Conservation (phyloP, 2,797 vertebrate genomes). For the Australoheros facetus region DNA sequence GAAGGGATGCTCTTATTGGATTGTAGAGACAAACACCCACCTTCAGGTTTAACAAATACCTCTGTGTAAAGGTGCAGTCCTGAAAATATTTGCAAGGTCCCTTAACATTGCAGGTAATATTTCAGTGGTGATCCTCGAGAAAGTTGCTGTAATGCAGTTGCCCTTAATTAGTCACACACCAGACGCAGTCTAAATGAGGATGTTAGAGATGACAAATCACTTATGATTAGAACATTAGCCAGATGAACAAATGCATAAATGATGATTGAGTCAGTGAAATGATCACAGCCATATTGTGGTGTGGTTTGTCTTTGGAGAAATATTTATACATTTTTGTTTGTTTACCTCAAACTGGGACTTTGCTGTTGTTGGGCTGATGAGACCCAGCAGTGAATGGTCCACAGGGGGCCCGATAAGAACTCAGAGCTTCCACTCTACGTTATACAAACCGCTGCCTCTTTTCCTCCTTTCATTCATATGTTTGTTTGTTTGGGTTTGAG, state of each 20-base stretch:
- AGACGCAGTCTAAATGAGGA: constrained; percentile 62
- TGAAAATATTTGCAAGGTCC: constrained; percentile 59
- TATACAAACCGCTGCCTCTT: constrained; percentile 41
- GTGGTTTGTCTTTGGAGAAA: constrained; percentile 58
- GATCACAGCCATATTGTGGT: constrained; percentile 59
- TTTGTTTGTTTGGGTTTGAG: constrained; percentile 52
- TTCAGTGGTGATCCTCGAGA: constrained; percentile 50
- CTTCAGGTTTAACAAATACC: constrained; percentile 66
- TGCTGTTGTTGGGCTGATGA: constrained; percentile 48
- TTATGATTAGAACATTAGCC: constrained; percentile 74
- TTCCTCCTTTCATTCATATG: constrained; percentile 38
- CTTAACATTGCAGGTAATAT: constrained; percentile 62
- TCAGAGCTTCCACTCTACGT: constrained; percentile 48
- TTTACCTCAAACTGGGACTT: constrained; percentile 62
- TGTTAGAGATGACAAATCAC: constrained; percentile 74
- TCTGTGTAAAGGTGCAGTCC: constrained; percentile 59
- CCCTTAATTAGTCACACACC: constrained; percentile 69
- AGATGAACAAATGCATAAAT: constrained; percentile 79
- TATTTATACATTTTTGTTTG: constrained; percentile 70
- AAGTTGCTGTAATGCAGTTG: constrained; percentile 45
- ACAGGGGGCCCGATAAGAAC: constrained; percentile 42
- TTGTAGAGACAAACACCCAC: constrained; percentile 49
- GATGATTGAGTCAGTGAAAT: constrained; percentile 64
- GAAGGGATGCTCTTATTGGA: constrained; percentile 42
- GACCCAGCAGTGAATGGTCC: constrained; percentile 46